Base-by-base conservation (phyloP, 1,140 invertebrate species). In the Penaeus indicus region DNA sequence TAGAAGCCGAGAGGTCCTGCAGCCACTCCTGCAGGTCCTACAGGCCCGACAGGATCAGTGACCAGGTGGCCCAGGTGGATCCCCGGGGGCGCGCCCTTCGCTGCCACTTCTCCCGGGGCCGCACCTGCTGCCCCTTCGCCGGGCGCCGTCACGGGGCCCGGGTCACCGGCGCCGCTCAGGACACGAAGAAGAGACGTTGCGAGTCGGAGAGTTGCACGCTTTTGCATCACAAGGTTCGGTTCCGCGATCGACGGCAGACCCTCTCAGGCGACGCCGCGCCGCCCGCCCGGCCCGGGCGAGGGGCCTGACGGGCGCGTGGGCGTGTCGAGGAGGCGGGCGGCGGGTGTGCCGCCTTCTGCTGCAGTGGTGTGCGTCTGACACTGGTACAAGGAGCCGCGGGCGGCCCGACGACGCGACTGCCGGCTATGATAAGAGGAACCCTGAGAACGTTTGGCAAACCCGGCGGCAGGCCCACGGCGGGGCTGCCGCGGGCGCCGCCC, bases 371-470 rank as follows among this genome's bases (percentile, higher is more conserved):
- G n/a, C 16, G 42, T n/a, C 64, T 38, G n/a, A 18, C 54, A 22
- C 22, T 19, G 82, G 11, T 22, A 19, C 21, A 42, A 64, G 38
- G 42, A 78, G 72, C 38, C 22, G 18, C 86, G 67, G 67, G 21
- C 61, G 86, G 81, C 69, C 47, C 61, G 86, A 79, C 69, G 32
- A 47, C 77, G 80, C 25, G 25, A 27, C 62, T 60, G 69, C 82
- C 42, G 77, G 81, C 61, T 69, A 32, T 85, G 83, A 89, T 85
- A 85, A 85, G 77, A 89, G 77, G 77, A 81, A 85, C 83, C 82
- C 82, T 85, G 83, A 85, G 88, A 81, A 67, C 72, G 83, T 85
- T 80, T 27, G 63, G 61, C 38, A 81, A 67, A 81, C 79, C 78
- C 79, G 61, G 85, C 38, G 63, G 60, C 47, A 63, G 27, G 47